phyloP scores from a whole-genome alignment of 2,888 invertebrate species.

The Ernsta delagoae region DNA sequence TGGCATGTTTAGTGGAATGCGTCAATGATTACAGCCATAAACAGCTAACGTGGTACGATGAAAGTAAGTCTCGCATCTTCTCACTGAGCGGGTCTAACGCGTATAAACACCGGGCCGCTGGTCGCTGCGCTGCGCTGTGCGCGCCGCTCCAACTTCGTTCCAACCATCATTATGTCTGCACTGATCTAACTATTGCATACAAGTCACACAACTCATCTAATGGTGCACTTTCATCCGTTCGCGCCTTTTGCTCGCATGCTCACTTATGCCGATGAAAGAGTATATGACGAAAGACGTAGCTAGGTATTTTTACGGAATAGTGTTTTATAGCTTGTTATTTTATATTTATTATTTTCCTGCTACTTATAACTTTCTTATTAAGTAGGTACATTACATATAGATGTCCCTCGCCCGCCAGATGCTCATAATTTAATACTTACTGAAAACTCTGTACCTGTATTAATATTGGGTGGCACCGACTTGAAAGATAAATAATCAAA shows the following conservation, averaged over 20 bases:
- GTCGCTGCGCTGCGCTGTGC: no score
- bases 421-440: no score
- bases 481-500: no score
- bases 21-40: constrained; percentile 46
- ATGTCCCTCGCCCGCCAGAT: no score
- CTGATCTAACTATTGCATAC: constrained; percentile 26
- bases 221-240: constrained; percentile 16
- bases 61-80: constrained; percentile 44
- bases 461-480: no score
- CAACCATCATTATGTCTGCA: constrained; percentile 16
- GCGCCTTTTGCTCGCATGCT: neutral
- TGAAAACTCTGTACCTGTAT: no score
- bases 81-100: neutral
- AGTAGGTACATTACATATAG: no score
- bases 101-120: constrained; percentile 4
- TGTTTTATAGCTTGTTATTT: no score
- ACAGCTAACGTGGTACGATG: constrained; percentile 46
- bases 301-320: no score
- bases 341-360: no score
- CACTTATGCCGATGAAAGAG: neutral
- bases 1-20: constrained; percentile 46
- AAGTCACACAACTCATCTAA: constrained; percentile 18
- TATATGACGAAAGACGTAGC: no score
- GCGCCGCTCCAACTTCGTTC: constrained; percentile 6
- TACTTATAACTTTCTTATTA: no score